phyloP scores from a whole-genome alignment of 1,140 invertebrate genomes.

The Drosophila kohkoa region DNA sequence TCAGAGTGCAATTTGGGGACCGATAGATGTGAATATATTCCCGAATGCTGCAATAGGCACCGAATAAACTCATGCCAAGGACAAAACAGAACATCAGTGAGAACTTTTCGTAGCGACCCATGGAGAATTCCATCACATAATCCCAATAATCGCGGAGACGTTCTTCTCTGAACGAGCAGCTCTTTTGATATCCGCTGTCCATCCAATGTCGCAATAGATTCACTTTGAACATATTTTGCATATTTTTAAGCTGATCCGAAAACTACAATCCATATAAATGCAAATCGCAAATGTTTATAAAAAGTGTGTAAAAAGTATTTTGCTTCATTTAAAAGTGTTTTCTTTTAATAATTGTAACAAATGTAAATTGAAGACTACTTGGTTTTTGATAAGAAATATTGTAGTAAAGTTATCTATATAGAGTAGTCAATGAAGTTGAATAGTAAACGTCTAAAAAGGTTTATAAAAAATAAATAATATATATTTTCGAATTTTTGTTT shows the following conservation, averaged over 20 bases:
- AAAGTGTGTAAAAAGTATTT: background rate
- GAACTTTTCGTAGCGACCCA: constrained; percentile 39
- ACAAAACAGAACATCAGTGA: constrained; percentile 46
- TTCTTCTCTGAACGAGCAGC: background rate
- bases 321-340: no score
- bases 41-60: background rate
- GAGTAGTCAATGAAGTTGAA: no score
- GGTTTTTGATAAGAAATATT: no score
- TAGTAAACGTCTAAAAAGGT: no score
- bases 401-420: no score
- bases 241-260: background rate
- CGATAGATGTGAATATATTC: constrained; percentile 16
- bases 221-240: constrained; percentile 5
- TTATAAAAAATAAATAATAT: no score
- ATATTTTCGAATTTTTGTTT: no score
- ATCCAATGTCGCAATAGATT: background rate
- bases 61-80: background rate
- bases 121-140: background rate
- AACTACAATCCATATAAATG: background rate
- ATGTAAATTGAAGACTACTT: no score
- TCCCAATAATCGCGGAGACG: constrained; percentile 1
- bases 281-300: background rate
- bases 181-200: background rate
- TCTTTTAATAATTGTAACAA: no score
- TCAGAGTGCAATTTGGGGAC: background rate